Percentiles rank a stretch among this genome's conserved stretches.
phyloP scores from a whole-genome alignment of 2,888 invertebrate species.

The Copidosoma aretas region DNA sequence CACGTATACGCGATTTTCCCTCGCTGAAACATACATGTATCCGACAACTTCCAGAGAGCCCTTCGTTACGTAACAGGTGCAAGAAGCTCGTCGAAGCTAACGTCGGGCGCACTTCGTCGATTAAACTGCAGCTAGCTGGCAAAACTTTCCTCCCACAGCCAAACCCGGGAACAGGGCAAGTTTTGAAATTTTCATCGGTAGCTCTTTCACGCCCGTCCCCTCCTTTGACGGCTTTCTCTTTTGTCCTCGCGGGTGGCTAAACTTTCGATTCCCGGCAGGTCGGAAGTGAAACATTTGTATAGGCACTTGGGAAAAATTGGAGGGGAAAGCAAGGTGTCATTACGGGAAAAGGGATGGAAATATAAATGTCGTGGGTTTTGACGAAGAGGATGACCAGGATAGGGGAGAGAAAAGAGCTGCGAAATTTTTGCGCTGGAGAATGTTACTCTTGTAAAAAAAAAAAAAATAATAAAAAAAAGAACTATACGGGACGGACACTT shows the following conservation, averaged over 20 bases:
- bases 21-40: too few relatives aligned
- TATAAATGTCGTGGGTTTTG: too few relatives aligned
- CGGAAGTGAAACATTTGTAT: background rate
- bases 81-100: background rate
- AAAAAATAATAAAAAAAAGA: background rate
- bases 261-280: background rate
- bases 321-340: background rate
- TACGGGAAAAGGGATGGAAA: background rate
- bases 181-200: constrained; percentile 27
- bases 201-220: background rate
- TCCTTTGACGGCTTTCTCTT: background rate
- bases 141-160: background rate
- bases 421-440: background rate
- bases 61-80: background rate
- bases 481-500: background rate
- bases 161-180: too few relatives aligned
- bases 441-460: too few relatives aligned
- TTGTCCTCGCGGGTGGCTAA: background rate
- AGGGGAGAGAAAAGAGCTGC: background rate
- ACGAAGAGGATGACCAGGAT: background rate
- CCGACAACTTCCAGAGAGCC: too few relatives aligned
- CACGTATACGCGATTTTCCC: background rate
- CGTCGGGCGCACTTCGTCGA: background rate
- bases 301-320: background rate
- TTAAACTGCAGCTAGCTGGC: background rate